Base-by-base conservation (phyloP, 2,113 vertebrate species). In the Andinoacara biseriatus region DNA sequence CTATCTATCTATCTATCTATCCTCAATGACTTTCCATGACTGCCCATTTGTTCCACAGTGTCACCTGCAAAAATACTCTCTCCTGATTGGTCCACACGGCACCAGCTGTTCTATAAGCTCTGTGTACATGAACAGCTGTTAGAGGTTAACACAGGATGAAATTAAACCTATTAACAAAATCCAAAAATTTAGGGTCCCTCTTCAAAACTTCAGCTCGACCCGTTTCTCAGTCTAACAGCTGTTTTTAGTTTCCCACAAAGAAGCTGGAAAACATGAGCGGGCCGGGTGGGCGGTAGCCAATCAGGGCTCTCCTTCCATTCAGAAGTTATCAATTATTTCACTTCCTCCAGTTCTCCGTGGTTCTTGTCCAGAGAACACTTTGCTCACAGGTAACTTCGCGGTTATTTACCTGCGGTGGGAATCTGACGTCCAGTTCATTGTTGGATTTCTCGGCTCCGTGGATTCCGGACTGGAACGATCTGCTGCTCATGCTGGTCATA, bases 401-500 rank as follows among this genome's bases (percentile, higher is more conserved):
- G 49, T 0, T 56, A 38, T 57, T 76, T 10, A 83, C 87, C 72
- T 86, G 87, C 43, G 75, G 86, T 14, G 54, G 60, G 38, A 61
- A 79, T 69, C 76, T 87, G 13, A 77, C 26, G 10, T 86, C 52
- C 20, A 58, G 22, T 31, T 94, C 79, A 2, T 22, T 26, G 77
- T 2, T 57, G 43, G 17, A 22, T 85, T 85, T 88, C 56, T 85
- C 78, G 3, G 2, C 54, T 76, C 26, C 78, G 3, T 2, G 62
- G n/a, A 83, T 1, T 57, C 54, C 82, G 13, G 79, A 17, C 0
- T 80, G 69, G 33, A 82, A 76, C 15, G 56, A 7, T 38, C 96
- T 95, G 14, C 49, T 63, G 76, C 94, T 90, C 4, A 95, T 57
- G 33, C 96, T 61, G 63, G 63, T 69, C 22, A 69, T 49, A 43